Percentiles rank a stretch among this genome's conserved stretches.
Conservation (phyloP, 2,888 invertebrate genomes). For the Oxytorus armatus region DNA sequence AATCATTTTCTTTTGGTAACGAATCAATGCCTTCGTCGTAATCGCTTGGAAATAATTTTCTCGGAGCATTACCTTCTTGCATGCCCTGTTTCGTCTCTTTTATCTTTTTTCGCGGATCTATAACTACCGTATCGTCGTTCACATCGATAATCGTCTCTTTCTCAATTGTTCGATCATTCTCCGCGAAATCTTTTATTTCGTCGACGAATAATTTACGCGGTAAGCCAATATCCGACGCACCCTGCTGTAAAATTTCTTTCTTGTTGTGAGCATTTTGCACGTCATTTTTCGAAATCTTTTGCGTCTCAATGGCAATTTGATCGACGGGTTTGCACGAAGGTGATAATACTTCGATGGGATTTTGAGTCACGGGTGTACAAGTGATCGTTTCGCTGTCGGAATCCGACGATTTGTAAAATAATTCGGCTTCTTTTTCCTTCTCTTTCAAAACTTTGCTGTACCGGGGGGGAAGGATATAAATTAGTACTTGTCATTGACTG, state of each 20-base stretch:
- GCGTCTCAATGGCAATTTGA: constrained; percentile 56
- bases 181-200: constrained; percentile 45
- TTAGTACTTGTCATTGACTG: background rate
- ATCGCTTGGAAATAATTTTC: constrained; percentile 68
- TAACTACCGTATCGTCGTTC: constrained; percentile 28
- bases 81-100: constrained; percentile 65
- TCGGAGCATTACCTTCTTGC: constrained; percentile 58
- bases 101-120: constrained; percentile 40
- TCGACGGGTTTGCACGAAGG: background rate
- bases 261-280: constrained; percentile 69
- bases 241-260: constrained; percentile 70
- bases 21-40: constrained; percentile 58
- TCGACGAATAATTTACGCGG: constrained; percentile 71
- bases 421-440: constrained; percentile 90
- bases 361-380: constrained; percentile 22
- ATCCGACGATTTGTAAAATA: constrained; percentile 91
- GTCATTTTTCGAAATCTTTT: constrained; percentile 59
- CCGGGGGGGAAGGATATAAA: constrained; percentile 36
- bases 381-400: constrained; percentile 82
- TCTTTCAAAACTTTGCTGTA: constrained; percentile 89
- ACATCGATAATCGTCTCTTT: background rate
- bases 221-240: constrained; percentile 67
- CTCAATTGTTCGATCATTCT: constrained; percentile 8
- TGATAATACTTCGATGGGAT: constrained; percentile 1
- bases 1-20: constrained; percentile 42